A percentile compares a stretch with the other conserved stretches of the same genome.
Evolutionary conservation across 2,113 vertebrate species (phyloP).

Genomic region (Phylloscopus trochilus): DNA sequence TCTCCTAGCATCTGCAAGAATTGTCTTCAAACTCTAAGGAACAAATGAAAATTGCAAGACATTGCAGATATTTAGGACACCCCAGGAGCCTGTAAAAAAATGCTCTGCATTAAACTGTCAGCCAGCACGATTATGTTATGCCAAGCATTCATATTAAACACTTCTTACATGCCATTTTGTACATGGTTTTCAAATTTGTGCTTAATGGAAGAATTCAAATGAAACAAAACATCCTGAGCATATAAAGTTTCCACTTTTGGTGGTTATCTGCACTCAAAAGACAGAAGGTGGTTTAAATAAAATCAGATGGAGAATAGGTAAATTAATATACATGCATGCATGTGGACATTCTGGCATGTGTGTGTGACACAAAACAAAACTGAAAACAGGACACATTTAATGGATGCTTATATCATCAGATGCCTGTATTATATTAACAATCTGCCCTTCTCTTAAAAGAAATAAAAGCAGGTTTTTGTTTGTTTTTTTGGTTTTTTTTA

Average conservation of each 20-base stretch:
- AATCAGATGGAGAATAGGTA: neutral
- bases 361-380: neutral
- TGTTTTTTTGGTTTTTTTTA: neutral
- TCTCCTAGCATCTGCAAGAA: neutral
- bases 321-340: neutral
- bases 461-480: neutral
- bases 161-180: neutral
- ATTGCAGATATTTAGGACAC: neutral
- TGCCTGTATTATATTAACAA: neutral
- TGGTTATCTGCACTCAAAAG: neutral
- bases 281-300: neutral
- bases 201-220: neutral
- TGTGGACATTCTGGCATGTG: rapidly evolving
- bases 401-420: neutral
- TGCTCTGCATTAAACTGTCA: neutral
- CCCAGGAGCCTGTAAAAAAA: neutral
- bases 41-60: neutral
- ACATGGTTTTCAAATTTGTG: neutral
- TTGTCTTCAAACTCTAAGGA: neutral
- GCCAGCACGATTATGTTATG: neutral
- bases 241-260: neutral
- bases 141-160: neutral
- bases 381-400: neutral
- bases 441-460: neutral
- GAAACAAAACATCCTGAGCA: neutral